phyloP scores from a whole-genome alignment of 2,888 invertebrate genomes.

The Habroteleia sp. region DNA sequence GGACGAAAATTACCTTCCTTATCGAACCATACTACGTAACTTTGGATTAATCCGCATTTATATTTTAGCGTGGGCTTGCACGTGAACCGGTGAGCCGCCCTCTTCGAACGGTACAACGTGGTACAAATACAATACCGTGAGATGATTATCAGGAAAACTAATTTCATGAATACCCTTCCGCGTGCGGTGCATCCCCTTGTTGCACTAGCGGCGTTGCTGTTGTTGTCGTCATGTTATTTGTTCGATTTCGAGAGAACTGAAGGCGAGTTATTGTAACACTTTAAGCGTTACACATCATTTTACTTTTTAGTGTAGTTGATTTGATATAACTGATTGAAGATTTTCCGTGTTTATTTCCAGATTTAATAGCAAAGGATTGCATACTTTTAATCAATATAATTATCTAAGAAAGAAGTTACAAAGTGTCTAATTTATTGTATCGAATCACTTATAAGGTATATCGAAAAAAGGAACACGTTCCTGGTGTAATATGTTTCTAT shows the following conservation, averaged over 20 bases:
- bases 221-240: conserved; percentile 46
- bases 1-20: conserved; percentile 76
- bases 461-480: too few relatives aligned
- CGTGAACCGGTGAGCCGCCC: conserved; percentile 57
- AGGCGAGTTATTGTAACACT: conserved; percentile 65
- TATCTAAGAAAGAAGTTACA: too few relatives aligned
- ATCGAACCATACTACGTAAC: conserved; percentile 73
- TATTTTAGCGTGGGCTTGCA: conserved; percentile 71
- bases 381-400: too few relatives aligned
- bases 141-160: conserved; percentile 81
- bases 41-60: conserved; percentile 75
- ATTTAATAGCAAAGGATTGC: too few relatives aligned
- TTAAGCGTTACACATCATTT: conserved; percentile 8
- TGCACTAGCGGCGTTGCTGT: conserved; percentile 56
- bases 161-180: conserved; percentile 77
- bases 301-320: conserved; percentile 26
- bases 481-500: conserved; percentile 22
- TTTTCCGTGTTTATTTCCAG: too few relatives aligned
- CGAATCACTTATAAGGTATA: too few relatives aligned
- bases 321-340: too few relatives aligned
- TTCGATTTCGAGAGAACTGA: conserved; percentile 65
- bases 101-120: conserved; percentile 62
- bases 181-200: conserved; percentile 66
- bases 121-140: conserved; percentile 77
- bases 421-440: too few relatives aligned